Base-by-base conservation (phyloP, 2,797 vertebrate species). In the Catostomus latipinnis region DNA sequence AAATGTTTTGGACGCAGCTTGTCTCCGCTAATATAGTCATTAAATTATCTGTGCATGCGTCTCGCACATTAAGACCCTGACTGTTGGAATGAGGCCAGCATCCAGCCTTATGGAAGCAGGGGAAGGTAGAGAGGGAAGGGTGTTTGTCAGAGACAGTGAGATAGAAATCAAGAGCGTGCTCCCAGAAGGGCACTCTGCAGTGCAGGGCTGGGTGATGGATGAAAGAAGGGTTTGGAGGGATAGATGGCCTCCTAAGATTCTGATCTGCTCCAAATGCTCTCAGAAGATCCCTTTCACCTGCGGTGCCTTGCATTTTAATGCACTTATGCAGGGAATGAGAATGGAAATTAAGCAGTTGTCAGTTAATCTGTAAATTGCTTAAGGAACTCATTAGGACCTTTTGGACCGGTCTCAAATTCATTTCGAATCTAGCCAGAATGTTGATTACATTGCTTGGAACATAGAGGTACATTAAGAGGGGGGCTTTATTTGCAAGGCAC, bases 1-100 rank as follows among this genome's bases (percentile, higher is more conserved):
- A 84, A 86, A 84, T 83, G 82, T 78, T 83, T 83, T 74, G 81
- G 81, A 83, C 80, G 75, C 53, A 4, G 63, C 77, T 78, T 84
- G 82, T 84, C 84, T 81, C 49, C 2, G 52, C 81, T 80, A 82
- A 86, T 84, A 79, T 75, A 84, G 50, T 76, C 61, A 82, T 82
- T 88, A 60, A 86, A 84, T 82, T 67, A 78, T 76, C 81, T 81
- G 48, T 78, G 74, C 78, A 73, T 74, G 50, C 63, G 68, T 80
- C 71, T 70, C 8, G 46, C 81, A 81, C 66, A 79, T 83, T 78
- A 81, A 76, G 66, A 70, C 54, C 81, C 71, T 58, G 71, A 50
- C 11, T 67, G 74, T 74, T 85, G 83, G 84, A 84, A 62, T 8
- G 46, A 16, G 16, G 74, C 76, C 85, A 84, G 52, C 50, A 9